Percentiles rank a stretch among this genome's conserved stretches.
Conservation (phyloP, 1,140 invertebrate species). For the Rhynchophorus ferrugineus region DNA sequence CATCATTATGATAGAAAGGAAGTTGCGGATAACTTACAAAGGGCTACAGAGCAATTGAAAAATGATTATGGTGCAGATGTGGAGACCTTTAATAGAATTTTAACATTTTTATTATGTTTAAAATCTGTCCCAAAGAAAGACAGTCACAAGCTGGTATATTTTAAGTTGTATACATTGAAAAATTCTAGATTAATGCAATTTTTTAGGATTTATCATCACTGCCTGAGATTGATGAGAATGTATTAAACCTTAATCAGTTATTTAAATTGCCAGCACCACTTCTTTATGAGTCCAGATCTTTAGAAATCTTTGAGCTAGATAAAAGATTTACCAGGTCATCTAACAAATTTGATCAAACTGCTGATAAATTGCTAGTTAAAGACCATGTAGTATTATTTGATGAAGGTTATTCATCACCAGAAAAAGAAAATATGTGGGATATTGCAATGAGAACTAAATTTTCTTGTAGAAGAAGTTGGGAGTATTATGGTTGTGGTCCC, state of each 20-base stretch:
- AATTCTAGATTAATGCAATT: background rate
- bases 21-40: conserved; percentile 26
- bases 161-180: background rate
- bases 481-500: conserved; percentile 28
- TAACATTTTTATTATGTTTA: conserved; percentile 31
- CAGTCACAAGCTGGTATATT: conserved; percentile 22
- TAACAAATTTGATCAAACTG: background rate
- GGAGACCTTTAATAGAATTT: conserved; percentile 20
- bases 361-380: background rate
- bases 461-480: conserved; percentile 32
- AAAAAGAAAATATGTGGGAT: conserved; percentile 34
- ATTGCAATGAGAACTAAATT: conserved; percentile 22
- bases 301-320: conserved; percentile 6
- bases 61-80: conserved; percentile 16
- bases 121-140: conserved; percentile 25
- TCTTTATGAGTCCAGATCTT: background rate
- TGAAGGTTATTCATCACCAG: conserved; percentile 23
- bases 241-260: conserved; percentile 10
- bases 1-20: conserved; percentile 28
- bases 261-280: conserved; percentile 4
- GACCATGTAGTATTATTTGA: conserved; percentile 15
- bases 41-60: conserved; percentile 21
- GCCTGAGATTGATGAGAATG: conserved; percentile 20
- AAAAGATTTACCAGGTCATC: background rate
- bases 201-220: conserved; percentile 25